Evolutionary conservation across 2,888 invertebrate species (phyloP).

Genomic region (Syrphus vitripennis): DNA sequence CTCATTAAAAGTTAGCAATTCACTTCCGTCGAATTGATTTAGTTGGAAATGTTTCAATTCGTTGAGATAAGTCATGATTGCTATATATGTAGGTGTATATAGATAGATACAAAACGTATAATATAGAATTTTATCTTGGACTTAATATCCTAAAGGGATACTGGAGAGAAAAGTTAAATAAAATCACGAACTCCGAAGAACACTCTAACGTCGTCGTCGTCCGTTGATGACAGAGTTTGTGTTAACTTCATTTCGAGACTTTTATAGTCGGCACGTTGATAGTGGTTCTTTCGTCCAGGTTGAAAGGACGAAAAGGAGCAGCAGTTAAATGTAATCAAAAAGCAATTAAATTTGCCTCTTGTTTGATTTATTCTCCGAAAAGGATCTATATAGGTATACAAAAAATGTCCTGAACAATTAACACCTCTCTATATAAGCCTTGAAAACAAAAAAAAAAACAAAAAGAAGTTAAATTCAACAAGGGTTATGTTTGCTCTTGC

Average conservation of each 20-base stretch:
- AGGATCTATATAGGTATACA: conserved; percentile 15
- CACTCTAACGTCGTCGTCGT: not conserved
- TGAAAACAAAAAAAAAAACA: not conserved
- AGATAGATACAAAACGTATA: not conserved
- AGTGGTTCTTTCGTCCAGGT: not conserved
- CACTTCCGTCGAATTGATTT: conserved; percentile 61
- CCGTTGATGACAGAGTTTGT: conserved; percentile 51
- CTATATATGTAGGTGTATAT: not conserved
- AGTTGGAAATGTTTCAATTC: conserved; percentile 65
- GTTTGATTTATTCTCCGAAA: conserved; percentile 50
- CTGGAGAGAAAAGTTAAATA: conserved; percentile 1
- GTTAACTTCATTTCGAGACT: conserved; percentile 51
- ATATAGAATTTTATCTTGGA: not conserved
- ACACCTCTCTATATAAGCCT: conserved; percentile 49
- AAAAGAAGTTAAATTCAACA: not conserved
- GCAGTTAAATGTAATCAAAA: conserved; percentile 76
- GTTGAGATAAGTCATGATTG: conserved; percentile 60
- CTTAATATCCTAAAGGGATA: not conserved
- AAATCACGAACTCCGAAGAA: conserved; percentile 30
- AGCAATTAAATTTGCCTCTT: conserved; percentile 76
- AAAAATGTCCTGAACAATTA: conserved; percentile 57
- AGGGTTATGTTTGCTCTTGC: conserved; percentile 40
- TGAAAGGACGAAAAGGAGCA: conserved; percentile 1
- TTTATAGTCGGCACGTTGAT: conserved; percentile 47
- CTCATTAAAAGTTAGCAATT: conserved; percentile 64